phyloP scores from a whole-genome alignment of 2,113 vertebrate species.

The Takifugu flavidus region DNA sequence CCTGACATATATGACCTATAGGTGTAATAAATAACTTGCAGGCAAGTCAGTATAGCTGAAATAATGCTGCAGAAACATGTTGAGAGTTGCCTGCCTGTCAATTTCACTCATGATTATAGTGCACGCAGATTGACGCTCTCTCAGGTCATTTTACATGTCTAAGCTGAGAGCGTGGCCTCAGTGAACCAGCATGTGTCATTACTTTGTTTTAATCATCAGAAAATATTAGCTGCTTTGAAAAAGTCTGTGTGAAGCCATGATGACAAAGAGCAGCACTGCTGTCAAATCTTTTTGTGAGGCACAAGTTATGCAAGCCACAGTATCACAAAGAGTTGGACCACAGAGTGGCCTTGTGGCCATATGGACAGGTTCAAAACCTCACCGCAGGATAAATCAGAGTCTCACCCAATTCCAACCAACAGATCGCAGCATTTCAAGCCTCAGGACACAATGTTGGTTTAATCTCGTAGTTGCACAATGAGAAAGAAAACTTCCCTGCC shows the following conservation, averaged over 20 bases:
- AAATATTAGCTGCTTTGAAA: slow-evolving; percentile 46
- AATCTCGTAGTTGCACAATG: background rate
- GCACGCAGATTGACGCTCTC: slow-evolving; percentile 4
- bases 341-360: slow-evolving; percentile 43
- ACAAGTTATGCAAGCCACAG: slow-evolving; percentile 53
- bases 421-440: slow-evolving; percentile 34
- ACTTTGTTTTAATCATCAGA: slow-evolving; percentile 43
- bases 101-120: too few relatives aligned
- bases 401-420: slow-evolving; percentile 45
- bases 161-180: slow-evolving; percentile 31
- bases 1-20: too few relatives aligned
- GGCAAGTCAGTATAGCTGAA: background rate
- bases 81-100: slow-evolving; percentile 12
- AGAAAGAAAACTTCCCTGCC: background rate
- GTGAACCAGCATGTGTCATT: slow-evolving; percentile 41
- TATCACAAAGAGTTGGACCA: slow-evolving; percentile 60
- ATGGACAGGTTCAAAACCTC: slow-evolving; percentile 55
- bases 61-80: too few relatives aligned
- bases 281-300: slow-evolving; percentile 33
- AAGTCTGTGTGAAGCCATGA: slow-evolving; percentile 13
- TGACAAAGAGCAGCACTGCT: slow-evolving; percentile 51
- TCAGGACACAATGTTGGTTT: slow-evolving; percentile 36
- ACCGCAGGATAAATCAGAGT: slow-evolving; percentile 58
- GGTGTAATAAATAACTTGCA: background rate
- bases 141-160: slow-evolving; percentile 7